Conservation (phyloP, 2,797 vertebrate species). For the Discoglossus pictus region DNA sequence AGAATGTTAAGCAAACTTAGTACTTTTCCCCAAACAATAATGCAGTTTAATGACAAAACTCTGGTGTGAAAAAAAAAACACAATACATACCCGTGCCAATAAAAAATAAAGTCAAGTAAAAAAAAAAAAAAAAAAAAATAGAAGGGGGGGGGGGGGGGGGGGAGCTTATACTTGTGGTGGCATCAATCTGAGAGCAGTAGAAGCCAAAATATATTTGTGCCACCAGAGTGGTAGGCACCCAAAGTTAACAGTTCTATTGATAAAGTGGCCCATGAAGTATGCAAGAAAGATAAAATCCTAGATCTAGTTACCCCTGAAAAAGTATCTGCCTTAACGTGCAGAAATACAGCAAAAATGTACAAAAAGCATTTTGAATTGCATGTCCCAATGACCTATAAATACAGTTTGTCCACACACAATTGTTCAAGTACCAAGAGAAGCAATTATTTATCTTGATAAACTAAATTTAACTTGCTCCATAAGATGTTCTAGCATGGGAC, state of each 20-base stretch:
- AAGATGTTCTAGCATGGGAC: constrained; percentile 58
- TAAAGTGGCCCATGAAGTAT: constrained; percentile 2
- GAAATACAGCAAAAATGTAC: constrained; percentile 59
- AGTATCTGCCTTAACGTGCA: constrained; percentile 61
- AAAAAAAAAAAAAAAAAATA: constrained; percentile 43
- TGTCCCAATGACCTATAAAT: constrained; percentile 62
- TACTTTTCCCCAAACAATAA: no score
- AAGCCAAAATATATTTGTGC: not conserved
- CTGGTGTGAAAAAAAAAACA: no score
- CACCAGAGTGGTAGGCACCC: not conserved
- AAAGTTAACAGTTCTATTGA: no score
- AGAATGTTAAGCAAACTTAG: no score
- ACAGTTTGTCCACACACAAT: constrained; percentile 82
- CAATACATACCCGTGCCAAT: no score
- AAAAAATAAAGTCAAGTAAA: constrained; percentile 33
- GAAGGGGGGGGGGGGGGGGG: no score
- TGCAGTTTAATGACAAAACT: no score
- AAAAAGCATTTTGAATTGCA: constrained; percentile 62
- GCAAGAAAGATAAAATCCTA: not conserved
- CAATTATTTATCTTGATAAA: constrained; percentile 12
- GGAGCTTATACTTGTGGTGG: no score
- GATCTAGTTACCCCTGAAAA: constrained; percentile 46
- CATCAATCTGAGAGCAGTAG: no score
- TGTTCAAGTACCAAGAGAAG: constrained; percentile 85
- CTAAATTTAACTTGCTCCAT: constrained; percentile 20